A percentile compares a stretch with the other conserved stretches of the same genome.
These are phyloP conservation scores for Platichthys stellatus DNA, from an alignment of 2,113 vertebrate genomes.

Conservation along the genomic window DNA sequence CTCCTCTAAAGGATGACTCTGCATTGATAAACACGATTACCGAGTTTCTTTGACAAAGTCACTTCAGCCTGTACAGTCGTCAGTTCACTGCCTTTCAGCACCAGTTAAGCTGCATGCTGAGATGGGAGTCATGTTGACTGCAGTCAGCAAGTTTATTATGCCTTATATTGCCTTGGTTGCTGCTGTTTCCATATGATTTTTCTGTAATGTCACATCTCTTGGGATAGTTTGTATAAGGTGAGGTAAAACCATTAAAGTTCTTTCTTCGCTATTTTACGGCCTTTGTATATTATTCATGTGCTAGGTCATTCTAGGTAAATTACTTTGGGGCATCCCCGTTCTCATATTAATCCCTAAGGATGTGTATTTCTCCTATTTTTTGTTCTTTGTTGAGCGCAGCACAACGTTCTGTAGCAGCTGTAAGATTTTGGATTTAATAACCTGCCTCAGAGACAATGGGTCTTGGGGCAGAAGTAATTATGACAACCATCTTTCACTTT, in stretches of 20 bases:
- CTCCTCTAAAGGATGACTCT: conserved; percentile 39
- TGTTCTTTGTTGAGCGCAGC: conserved; percentile 27
- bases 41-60: conserved; percentile 50
- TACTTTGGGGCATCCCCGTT: conserved; percentile 69
- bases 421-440: conserved; percentile 54
- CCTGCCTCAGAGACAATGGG: conserved; percentile 20
- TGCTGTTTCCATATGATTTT: conserved; percentile 57
- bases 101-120: conserved; percentile 47
- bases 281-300: conserved; percentile 71
- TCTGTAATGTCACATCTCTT: conserved; percentile 69
- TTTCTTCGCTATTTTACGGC: conserved; percentile 50
- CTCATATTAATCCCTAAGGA: conserved; percentile 54
- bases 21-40: conserved; percentile 51
- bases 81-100: conserved; percentile 54
- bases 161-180: conserved; percentile 59
- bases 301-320: conserved; percentile 66
- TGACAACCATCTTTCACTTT: conserved; percentile 9
- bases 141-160: conserved; percentile 74
- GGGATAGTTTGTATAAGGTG: conserved; percentile 65
- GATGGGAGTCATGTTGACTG: conserved; percentile 68
- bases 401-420: conserved; percentile 37
- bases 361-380: conserved; percentile 41
- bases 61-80: conserved; percentile 44
- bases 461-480: conserved; percentile 40
- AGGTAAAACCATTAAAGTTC: conserved; percentile 65